Conservation (phyloP, 2,797 vertebrate genomes). For the Lagocephalus sceleratus region DNA sequence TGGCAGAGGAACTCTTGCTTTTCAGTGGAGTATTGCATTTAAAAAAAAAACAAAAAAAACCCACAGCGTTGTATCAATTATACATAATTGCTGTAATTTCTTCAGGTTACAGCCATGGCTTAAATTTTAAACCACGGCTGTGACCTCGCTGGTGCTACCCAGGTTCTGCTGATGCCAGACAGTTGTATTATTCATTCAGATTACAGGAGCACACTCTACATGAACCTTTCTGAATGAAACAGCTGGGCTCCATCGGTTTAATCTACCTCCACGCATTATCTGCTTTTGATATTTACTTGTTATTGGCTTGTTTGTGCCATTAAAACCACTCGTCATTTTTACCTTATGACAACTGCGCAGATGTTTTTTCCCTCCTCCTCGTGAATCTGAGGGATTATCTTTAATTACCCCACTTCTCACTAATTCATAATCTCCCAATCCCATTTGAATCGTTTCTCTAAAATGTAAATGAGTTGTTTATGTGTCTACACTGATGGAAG, state of each 20-base stretch:
- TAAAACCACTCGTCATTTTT: too few species aligned
- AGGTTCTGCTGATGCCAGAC: background rate
- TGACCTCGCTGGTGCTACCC: background rate
- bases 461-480: constrained; percentile 47
- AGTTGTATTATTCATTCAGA: too few species aligned
- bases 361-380: background rate
- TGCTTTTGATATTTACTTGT: too few species aligned
- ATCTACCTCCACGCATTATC: too few species aligned
- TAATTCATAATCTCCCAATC: constrained; percentile 59
- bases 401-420: constrained; percentile 58
- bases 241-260: too few species aligned
- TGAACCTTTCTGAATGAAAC: too few species aligned
- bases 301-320: too few species aligned
- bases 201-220: too few species aligned
- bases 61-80: too few species aligned
- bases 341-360: constrained; percentile 1
- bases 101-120: too few species aligned
- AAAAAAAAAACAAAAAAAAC: background rate
- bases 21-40: background rate
- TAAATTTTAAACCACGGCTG: too few species aligned
- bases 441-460: constrained; percentile 56
- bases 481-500: constrained; percentile 38
- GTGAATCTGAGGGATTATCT: constrained; percentile 52
- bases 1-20: background rate
- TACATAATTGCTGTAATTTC: background rate